These are phyloP conservation scores for Lepidostoma basale DNA, from an alignment of 1,140 invertebrate genomes.

Conservation along the genomic window DNA sequence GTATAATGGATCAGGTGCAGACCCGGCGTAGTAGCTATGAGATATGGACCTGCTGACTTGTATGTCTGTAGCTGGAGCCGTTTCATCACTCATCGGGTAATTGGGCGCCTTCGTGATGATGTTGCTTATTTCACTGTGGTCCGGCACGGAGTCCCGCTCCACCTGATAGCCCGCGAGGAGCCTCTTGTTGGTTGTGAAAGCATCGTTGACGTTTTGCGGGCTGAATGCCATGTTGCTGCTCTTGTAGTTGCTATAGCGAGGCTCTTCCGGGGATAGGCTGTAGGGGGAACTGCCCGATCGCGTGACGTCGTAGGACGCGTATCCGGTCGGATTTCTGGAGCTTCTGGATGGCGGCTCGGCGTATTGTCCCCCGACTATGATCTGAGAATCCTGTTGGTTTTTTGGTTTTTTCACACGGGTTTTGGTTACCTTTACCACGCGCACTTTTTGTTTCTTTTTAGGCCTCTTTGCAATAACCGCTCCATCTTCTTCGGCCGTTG, in stretches of 20 bases:
- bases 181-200: slow-evolving; percentile 48
- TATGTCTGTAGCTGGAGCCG: slow-evolving; percentile 27
- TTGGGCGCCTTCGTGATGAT: slow-evolving; percentile 20
- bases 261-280: slow-evolving; percentile 50
- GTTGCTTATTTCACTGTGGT: slow-evolving; percentile 30
- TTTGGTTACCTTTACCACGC: slow-evolving; percentile 39
- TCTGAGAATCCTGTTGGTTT: slow-evolving; percentile 42
- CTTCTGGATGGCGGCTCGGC: slow-evolving; percentile 56
- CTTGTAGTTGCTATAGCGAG: slow-evolving; percentile 58
- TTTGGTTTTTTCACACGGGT: slow-evolving; percentile 44
- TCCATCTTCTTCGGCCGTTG: slow-evolving; percentile 46
- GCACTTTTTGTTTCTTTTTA: slow-evolving; percentile 30
- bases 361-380: slow-evolving; percentile 54
- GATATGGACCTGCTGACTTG: slow-evolving; percentile 43
- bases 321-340: background rate
- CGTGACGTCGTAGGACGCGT: slow-evolving; percentile 1
- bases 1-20: slow-evolving; percentile 41
- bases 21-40: slow-evolving; percentile 45
- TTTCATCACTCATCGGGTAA: background rate
- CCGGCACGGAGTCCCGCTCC: slow-evolving; percentile 6
- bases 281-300: slow-evolving; percentile 40
- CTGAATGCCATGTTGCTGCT: slow-evolving; percentile 60
- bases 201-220: slow-evolving; percentile 60
- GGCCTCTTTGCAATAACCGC: slow-evolving; percentile 47
- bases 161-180: slow-evolving; percentile 18